Conservation (phyloP, 2,888 invertebrate genomes). For the Sphaerophoria rueppellii region DNA sequence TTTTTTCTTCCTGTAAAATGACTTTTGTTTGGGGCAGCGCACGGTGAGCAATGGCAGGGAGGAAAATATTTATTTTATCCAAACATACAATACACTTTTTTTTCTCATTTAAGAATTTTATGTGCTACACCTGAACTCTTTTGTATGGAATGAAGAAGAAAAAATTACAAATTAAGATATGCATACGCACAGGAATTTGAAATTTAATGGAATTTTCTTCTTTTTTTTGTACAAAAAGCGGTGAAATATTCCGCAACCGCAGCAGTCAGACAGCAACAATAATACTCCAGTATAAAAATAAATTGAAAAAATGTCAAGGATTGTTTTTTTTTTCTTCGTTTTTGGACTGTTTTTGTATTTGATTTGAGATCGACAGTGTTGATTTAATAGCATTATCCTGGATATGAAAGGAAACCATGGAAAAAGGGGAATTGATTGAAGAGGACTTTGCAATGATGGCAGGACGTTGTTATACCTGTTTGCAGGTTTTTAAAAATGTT, state of each 20-base stretch:
- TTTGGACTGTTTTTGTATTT: not conserved
- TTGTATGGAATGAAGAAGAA: slow-evolving; percentile 24
- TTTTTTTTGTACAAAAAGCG: not conserved
- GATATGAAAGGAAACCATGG: not conserved
- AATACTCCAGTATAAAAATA: slow-evolving; percentile 32
- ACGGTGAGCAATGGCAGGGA: slow-evolving; percentile 17
- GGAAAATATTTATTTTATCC: slow-evolving; percentile 63
- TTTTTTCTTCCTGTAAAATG: slow-evolving; percentile 41
- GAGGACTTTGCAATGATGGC: slow-evolving; percentile 2
- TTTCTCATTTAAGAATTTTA: slow-evolving; percentile 43
- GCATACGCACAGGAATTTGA: slow-evolving; percentile 34
- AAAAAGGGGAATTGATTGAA: not conserved
- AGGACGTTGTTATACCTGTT: slow-evolving; percentile 21
- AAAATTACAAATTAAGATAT: slow-evolving; percentile 41
- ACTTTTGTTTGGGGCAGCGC: slow-evolving; percentile 29
- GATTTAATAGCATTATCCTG: slow-evolving; percentile 53
- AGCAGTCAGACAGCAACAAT: slow-evolving; percentile 13
- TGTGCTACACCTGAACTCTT: slow-evolving; percentile 71
- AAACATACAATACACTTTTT: not conserved
- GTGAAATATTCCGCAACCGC: not conserved
- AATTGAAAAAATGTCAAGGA: slow-evolving; percentile 40
- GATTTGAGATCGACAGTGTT: slow-evolving; percentile 48
- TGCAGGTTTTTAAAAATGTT: not conserved
- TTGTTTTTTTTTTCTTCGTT: slow-evolving; percentile 7
- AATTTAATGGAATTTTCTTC: slow-evolving; percentile 48